These are phyloP conservation scores for Mustelus asterias DNA, from an alignment of 2,113 vertebrate species.

Conservation along the genomic window DNA sequence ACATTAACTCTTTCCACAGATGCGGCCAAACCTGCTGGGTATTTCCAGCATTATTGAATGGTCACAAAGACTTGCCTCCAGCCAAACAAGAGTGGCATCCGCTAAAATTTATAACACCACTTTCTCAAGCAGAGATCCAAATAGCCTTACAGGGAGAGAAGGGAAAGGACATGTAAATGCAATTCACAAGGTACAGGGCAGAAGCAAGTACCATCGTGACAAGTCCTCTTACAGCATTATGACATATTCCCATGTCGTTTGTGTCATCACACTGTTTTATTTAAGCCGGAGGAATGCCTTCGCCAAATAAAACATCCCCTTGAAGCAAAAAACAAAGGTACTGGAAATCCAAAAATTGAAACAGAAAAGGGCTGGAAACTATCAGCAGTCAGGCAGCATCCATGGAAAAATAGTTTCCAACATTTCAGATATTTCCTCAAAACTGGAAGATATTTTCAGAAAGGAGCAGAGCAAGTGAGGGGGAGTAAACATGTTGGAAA, in stretches of 20 bases:
- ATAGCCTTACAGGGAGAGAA: not conserved
- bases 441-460: not conserved
- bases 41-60: not conserved
- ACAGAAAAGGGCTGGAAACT: not conserved
- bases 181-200: not conserved
- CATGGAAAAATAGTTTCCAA: not conserved
- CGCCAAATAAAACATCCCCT: not conserved
- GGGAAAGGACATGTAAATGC: not conserved
- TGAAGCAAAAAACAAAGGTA: not conserved
- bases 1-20: too few species aligned
- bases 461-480: not conserved
- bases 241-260: not conserved
- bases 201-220: not conserved
- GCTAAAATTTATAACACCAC: not conserved
- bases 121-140: not conserved
- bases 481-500: not conserved
- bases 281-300: not conserved
- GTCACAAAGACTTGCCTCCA: not conserved
- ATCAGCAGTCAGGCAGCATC: not conserved
- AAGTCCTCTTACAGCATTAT: not conserved
- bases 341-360: not conserved
- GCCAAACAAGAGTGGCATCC: not conserved
- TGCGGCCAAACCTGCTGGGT: too few species aligned
- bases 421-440: not conserved
- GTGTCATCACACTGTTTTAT: not conserved